Evolutionary conservation across 1,140 invertebrate species (phyloP), one percentile per base, ranked within the genome.

Genomic region (Probaryconus sp.): DNA sequence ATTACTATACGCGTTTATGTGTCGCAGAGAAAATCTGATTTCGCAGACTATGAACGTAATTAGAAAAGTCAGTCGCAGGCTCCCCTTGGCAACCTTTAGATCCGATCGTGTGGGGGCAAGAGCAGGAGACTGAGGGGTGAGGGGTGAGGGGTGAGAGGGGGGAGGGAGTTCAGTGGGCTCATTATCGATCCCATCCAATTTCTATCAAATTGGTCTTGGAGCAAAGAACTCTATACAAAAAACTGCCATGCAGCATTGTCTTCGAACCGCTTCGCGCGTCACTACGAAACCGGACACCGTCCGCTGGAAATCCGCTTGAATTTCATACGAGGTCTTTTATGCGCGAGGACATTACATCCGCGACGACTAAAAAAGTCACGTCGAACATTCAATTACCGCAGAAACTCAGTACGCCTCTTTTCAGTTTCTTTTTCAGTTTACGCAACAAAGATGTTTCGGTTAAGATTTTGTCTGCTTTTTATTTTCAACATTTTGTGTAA

Each of bases 301-400:
- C 33, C 58, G 40, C 30, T 60, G 21, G 7, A 24, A 24, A 24
- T 35, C 3, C 53, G 48, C 50, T 65, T 47, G 40, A 53, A 47
- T 65, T 65, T 53, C 61, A 55, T 10, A 30, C 48, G 21, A 24
- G 21, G 3, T 28, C 26, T 30, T 53, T 42, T 47, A 17, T 45
- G 61, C 5, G 6, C 17, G 24, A 1, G 18, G 13, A 11, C 21
- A 24, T 24, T 24, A 24, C 21, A 24, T 24, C 21, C 21, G 21
- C 3, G 16, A 42, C n/a, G n/a, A n/a, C n/a, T n/a, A 47, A 55
- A 65, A 55, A 38, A 48, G 33, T 51, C 37, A 45, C 60, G 35
- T 45, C 30, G 47, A 65, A 45, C 48, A 18, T 55, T 65, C 48
- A 53, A 65, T 53, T 65, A 45, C 48, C 31, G 31, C 30, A 47